Evolutionary conservation across 1,140 invertebrate genomes (phyloP).

Genomic region (Drosophila funebris): DNA sequence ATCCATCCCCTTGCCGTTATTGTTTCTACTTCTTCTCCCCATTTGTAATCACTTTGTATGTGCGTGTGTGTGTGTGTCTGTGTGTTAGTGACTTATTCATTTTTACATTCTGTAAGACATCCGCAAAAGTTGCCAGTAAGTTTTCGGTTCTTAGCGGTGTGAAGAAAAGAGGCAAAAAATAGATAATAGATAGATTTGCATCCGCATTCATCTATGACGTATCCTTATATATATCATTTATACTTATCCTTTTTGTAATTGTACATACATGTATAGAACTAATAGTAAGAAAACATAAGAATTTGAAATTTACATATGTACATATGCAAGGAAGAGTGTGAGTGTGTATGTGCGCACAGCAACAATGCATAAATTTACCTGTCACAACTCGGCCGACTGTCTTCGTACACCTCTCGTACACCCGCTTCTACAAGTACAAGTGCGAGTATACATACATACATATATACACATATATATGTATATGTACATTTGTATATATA

Average conservation of each 20-base stretch:
- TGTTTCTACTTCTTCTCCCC: constrained; percentile 11
- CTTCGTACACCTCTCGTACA: too few relatives aligned
- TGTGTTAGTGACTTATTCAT: background rate
- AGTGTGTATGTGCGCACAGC: background rate
- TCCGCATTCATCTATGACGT: too few relatives aligned
- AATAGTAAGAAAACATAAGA: too few relatives aligned
- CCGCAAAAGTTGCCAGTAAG: background rate
- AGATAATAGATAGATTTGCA: background rate
- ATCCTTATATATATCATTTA: too few relatives aligned
- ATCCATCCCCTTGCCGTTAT: constrained; percentile 4
- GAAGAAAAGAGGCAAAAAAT: background rate
- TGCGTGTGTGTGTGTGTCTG: constrained; percentile 16
- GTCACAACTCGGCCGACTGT: background rate
- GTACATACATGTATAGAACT: too few relatives aligned
- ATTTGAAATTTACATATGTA: background rate
- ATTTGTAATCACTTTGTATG: constrained; percentile 3
- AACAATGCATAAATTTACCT: background rate
- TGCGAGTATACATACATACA: background rate
- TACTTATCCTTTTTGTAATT: too few relatives aligned
- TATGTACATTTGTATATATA: background rate
- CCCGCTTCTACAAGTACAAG: background rate
- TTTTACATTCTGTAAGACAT: background rate
- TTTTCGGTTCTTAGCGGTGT: background rate
- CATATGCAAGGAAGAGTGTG: background rate
- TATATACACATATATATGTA: too few relatives aligned